Evolutionary conservation across 2,888 invertebrate genomes (phyloP).

Genomic region (Strigamia transsilvanica): DNA sequence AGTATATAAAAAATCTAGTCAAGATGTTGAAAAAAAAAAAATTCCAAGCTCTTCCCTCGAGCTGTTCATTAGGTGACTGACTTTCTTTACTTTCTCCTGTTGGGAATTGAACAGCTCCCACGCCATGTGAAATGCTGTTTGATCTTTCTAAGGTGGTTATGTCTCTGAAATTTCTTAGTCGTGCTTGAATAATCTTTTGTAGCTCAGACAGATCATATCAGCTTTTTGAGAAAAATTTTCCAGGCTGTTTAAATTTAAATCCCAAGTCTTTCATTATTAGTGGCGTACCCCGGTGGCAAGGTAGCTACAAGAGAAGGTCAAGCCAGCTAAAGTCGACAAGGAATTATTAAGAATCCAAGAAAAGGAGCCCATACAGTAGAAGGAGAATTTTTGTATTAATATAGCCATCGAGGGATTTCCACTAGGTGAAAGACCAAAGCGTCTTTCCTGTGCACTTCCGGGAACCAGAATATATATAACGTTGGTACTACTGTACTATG

Average conservation of each 20-base stretch:
- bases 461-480: too few relatives aligned
- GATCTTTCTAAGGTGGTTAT: conserved; percentile 30
- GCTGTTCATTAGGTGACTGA: conserved; percentile 26
- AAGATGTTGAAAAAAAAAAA: conserved; percentile 4
- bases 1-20: not conserved
- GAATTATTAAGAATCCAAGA: too few relatives aligned
- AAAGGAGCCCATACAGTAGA: too few relatives aligned
- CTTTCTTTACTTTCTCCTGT: conserved; percentile 24
- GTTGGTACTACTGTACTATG: too few relatives aligned
- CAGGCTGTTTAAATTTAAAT: not conserved
- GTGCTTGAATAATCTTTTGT: not conserved
- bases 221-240: not conserved
- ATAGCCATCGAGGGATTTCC: too few relatives aligned
- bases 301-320: too few relatives aligned
- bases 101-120: conserved; percentile 13
- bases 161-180: not conserved
- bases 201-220: conserved; percentile 1
- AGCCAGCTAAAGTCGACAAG: too few relatives aligned
- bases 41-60: conserved; percentile 1
- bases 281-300: too few relatives aligned
- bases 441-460: too few relatives aligned
- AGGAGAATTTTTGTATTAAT: too few relatives aligned
- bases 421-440: too few relatives aligned
- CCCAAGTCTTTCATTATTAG: too few relatives aligned
- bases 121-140: conserved; percentile 5